Evolutionary conservation across 2,797 vertebrate genomes (phyloP).

Genomic region (Helostoma temminkii): DNA sequence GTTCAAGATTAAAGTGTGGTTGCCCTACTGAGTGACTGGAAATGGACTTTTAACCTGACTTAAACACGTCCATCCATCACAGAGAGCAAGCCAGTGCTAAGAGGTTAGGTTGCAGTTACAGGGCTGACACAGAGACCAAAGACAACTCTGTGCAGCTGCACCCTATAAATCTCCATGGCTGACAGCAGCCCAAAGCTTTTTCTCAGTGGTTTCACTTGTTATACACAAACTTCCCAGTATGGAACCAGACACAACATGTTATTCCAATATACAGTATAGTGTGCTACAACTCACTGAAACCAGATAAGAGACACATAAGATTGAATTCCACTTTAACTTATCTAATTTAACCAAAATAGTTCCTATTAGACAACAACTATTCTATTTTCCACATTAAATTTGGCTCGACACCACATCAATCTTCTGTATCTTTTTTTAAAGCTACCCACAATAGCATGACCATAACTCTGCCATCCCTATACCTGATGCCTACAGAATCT

Average conservation of each 20-base stretch:
- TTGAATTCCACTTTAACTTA: slow-evolving; percentile 2
- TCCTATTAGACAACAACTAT: slow-evolving; percentile 6
- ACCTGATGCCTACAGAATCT: slow-evolving; percentile 63
- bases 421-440: slow-evolving; percentile 8
- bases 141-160: slow-evolving; percentile 81
- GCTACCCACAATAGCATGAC: slow-evolving; percentile 37
- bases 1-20: slow-evolving; percentile 68
- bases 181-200: slow-evolving; percentile 69
- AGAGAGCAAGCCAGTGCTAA: slow-evolving; percentile 44
- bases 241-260: slow-evolving; percentile 49
- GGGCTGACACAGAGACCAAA: slow-evolving; percentile 70
- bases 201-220: slow-evolving; percentile 43
- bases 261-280: slow-evolving; percentile 1
- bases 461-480: slow-evolving; percentile 41
- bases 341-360: slow-evolving; percentile 8
- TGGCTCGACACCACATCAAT: slow-evolving; percentile 5
- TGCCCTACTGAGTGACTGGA: slow-evolving; percentile 57
- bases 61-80: slow-evolving; percentile 74
- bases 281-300: slow-evolving; percentile 21
- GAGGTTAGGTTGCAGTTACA: slow-evolving; percentile 76
- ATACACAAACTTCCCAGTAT: slow-evolving; percentile 32
- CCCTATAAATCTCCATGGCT: slow-evolving; percentile 81
- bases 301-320: slow-evolving; percentile 10
- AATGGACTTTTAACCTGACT: slow-evolving; percentile 76
- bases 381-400: slow-evolving; percentile 15